These are phyloP conservation scores for Python bivittatus DNA, from an alignment of 2,113 vertebrate genomes.

Conservation along the genomic window DNA sequence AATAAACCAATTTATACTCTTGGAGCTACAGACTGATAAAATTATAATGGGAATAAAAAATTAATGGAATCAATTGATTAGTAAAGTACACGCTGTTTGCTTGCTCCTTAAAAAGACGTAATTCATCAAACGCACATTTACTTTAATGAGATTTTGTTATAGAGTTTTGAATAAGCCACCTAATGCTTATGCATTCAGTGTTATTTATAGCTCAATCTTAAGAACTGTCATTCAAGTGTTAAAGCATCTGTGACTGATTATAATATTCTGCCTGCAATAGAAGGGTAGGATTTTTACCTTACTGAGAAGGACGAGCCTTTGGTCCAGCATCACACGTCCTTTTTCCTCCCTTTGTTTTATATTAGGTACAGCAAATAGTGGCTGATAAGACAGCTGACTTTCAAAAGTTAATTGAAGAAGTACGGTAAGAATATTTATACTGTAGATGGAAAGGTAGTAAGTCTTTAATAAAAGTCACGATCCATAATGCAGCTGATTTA, in stretches of 20 bases:
- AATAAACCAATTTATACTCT: not conserved
- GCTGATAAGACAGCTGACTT: not conserved
- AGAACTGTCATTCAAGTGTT: not conserved
- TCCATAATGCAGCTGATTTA: not conserved
- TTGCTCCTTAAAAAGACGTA: slow-evolving; percentile 1
- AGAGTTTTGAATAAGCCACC: not conserved
- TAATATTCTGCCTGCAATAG: not conserved
- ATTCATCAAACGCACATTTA: not conserved
- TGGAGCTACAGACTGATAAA: not conserved
- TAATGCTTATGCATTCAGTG: not conserved
- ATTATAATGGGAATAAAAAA: slow-evolving; percentile 12
- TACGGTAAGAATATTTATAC: not conserved
- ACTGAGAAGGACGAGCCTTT: not conserved
- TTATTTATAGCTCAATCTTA: not conserved
- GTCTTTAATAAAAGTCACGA: not conserved
- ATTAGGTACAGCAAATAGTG: not conserved
- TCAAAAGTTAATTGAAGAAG: not conserved
- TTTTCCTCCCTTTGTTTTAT: not conserved
- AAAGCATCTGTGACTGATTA: not conserved
- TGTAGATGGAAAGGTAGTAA: not conserved
- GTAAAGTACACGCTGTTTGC: not conserved
- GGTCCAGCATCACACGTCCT: not conserved
- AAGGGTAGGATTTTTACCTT: not conserved
- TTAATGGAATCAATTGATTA: slow-evolving; percentile 15
- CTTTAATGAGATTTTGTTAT: not conserved